These are phyloP conservation scores for Melinaea marsaeus DNA, from an alignment of 2,888 invertebrate genomes.

Conservation along the genomic window DNA sequence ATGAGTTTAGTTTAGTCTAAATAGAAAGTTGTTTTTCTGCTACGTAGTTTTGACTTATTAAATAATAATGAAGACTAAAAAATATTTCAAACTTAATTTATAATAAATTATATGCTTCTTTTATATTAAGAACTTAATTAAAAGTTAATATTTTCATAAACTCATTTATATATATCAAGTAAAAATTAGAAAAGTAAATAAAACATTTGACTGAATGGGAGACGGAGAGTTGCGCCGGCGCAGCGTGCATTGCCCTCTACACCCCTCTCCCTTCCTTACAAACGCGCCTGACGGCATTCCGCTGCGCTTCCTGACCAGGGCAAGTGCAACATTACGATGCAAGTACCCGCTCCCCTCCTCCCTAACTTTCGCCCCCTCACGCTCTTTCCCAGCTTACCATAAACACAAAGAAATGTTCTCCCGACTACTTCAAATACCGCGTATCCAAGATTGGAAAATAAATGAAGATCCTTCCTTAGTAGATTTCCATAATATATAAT, in stretches of 20 bases:
- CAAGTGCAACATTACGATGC: slow-evolving; percentile 75
- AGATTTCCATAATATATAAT: not conserved
- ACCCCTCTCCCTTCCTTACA: slow-evolving; percentile 45
- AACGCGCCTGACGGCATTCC: slow-evolving; percentile 79
- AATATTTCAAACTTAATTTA: too few relatives aligned
- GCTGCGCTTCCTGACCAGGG: slow-evolving; percentile 76
- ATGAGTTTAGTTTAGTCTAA: too few relatives aligned
- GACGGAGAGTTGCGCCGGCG: slow-evolving; percentile 63
- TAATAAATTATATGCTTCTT: too few relatives aligned
- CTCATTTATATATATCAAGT: slow-evolving; percentile 9
- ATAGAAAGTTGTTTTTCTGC: too few relatives aligned
- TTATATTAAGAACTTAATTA: too few relatives aligned
- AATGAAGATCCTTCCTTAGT: not conserved
- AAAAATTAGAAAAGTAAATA: slow-evolving; percentile 55
- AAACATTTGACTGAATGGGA: slow-evolving; percentile 66
- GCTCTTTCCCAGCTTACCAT: slow-evolving; percentile 38
- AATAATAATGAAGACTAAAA: too few relatives aligned
- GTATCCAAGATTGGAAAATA: slow-evolving; percentile 1
- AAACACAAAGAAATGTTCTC: slow-evolving; percentile 51
- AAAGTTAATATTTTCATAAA: not conserved
- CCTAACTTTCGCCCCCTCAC: slow-evolving; percentile 33
- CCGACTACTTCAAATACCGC: slow-evolving; percentile 16
- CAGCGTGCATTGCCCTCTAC: slow-evolving; percentile 67
- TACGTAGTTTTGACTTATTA: too few relatives aligned
- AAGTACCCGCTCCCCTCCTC: slow-evolving; percentile 56